A percentile compares a stretch with the other conserved stretches of the same genome.
These are phyloP conservation scores for Eulemur rubriventer DNA, from an alignment of 2,797 vertebrate species.

Conservation along the genomic window DNA sequence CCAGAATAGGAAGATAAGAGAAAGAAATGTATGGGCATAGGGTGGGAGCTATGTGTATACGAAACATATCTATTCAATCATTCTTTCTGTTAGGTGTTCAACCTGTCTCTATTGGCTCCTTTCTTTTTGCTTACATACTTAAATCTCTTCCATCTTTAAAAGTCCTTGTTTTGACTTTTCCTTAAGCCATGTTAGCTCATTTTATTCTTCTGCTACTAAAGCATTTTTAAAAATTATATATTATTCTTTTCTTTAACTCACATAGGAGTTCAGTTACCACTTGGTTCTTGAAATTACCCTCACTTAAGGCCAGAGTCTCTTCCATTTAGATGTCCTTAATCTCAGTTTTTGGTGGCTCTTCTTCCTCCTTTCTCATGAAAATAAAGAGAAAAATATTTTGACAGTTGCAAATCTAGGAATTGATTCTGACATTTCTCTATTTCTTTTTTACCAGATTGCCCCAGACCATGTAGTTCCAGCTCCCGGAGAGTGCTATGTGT, in stretches of 20 bases:
- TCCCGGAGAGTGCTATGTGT: slow-evolving; percentile 93
- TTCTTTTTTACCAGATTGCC: slow-evolving; percentile 87
- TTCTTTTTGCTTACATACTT: background rate
- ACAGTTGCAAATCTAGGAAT: background rate
- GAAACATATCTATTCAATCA: background rate
- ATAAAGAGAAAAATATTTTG: slow-evolving; percentile 7
- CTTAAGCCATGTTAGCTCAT: background rate
- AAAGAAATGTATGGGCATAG: background rate
- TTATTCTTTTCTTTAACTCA: background rate
- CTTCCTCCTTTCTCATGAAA: background rate
- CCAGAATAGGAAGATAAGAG: background rate
- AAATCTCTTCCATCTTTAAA: background rate
- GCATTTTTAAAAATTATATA: background rate
- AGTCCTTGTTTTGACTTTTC: background rate
- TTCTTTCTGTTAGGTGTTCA: background rate
- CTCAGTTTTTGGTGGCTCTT: background rate
- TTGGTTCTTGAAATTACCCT: background rate
- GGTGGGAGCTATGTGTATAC: background rate
- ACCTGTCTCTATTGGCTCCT: background rate
- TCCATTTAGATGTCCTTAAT: background rate
- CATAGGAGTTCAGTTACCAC: background rate
- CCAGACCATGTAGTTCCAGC: slow-evolving; percentile 96
- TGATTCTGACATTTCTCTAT: background rate
- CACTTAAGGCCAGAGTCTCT: background rate
- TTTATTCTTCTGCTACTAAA: background rate